Evolutionary conservation across 2,888 invertebrate genomes (phyloP).

Genomic region (Syrista parreyssii): DNA sequence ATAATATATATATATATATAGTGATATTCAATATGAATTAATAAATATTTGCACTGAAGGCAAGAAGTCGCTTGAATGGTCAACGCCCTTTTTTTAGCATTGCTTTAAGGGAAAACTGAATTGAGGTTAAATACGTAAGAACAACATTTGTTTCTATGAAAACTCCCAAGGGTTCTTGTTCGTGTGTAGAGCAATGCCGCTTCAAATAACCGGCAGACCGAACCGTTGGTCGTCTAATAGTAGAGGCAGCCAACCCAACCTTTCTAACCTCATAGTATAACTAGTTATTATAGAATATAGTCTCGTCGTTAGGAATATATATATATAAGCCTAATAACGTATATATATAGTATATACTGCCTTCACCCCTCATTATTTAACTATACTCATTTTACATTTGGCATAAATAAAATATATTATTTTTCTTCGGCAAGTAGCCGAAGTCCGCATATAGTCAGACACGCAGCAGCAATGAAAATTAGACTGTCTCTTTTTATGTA

Average conservation of each 20-base stretch:
- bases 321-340: no score
- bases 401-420: not conserved
- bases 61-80: no score
- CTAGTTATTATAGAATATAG: no score
- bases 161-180: not conserved
- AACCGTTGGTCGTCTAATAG: no score
- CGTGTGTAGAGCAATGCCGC: not conserved
- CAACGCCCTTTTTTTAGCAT: no score
- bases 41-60: no score
- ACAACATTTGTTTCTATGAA: constrained; percentile 44
- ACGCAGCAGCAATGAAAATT: not conserved
- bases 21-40: no score
- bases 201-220: not conserved
- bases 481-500: no score
- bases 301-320: no score
- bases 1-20: no score
- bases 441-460: not conserved
- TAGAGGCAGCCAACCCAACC: no score
- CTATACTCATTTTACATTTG: not conserved
- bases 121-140: constrained; percentile 43
- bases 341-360: not conserved
- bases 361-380: not conserved
- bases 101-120: not conserved
- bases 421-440: not conserved
- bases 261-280: no score